Percentiles rank a stretch among this genome's conserved stretches.
phyloP scores from a whole-genome alignment of 2,888 invertebrate genomes.

The Cistogaster globosa region DNA sequence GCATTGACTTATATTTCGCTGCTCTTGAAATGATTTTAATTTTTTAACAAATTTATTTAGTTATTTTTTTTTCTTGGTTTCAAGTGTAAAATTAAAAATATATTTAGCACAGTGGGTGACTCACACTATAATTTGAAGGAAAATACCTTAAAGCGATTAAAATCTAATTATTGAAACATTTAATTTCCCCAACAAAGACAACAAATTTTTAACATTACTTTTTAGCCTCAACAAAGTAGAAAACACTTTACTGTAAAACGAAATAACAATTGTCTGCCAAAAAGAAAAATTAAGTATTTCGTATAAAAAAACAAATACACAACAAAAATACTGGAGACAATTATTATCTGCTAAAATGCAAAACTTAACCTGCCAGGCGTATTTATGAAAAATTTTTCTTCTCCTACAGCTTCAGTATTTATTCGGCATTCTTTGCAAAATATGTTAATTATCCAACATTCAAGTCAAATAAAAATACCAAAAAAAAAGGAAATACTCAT shows the following conservation, averaged over 20 bases:
- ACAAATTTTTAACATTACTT: too few species aligned
- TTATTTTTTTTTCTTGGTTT: neutral
- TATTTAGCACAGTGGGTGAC: too few species aligned
- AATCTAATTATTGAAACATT: constrained; percentile 18
- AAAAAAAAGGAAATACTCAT: too few species aligned
- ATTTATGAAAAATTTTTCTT: constrained; percentile 29
- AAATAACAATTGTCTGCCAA: neutral
- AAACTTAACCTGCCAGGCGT: neutral
- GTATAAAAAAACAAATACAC: neutral
- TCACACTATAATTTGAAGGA: neutral
- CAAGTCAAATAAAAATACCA: too few species aligned
- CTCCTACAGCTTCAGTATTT: constrained; percentile 10
- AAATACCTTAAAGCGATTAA: constrained; percentile 18
- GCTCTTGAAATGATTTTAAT: too few species aligned
- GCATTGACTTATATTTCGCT: too few species aligned
- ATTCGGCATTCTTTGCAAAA: constrained; percentile 26
- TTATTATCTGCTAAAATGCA: constrained; percentile 38
- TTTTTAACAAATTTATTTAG: neutral
- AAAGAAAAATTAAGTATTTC: neutral
- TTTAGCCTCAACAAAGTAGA: too few species aligned
- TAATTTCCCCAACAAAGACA: constrained; percentile 20
- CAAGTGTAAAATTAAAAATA: constrained; percentile 29
- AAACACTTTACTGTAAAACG: neutral
- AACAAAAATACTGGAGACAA: constrained; percentile 13
- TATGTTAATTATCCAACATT: constrained; percentile 46